A percentile compares a stretch with the other conserved stretches of the same genome.
phyloP scores from a whole-genome alignment of 2,113 vertebrate genomes.

The Nerophis ophidion region DNA sequence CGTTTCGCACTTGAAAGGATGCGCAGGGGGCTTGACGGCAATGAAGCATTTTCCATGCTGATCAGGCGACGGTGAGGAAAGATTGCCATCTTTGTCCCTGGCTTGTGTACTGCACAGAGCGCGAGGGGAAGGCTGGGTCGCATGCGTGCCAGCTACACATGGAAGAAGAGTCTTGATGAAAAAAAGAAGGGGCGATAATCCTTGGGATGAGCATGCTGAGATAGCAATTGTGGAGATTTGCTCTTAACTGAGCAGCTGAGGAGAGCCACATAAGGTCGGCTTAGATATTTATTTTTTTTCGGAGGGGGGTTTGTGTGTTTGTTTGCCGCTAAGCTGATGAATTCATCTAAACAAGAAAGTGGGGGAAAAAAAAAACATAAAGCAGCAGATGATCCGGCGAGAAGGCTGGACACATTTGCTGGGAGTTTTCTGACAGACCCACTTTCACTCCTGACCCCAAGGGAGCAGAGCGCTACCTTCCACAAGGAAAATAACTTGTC shows the following conservation, averaged over 20 bases:
- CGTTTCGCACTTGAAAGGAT: slow-evolving; percentile 30
- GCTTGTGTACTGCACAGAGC: slow-evolving; percentile 18
- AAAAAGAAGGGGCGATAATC: slow-evolving; percentile 58
- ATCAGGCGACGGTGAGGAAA: slow-evolving; percentile 46
- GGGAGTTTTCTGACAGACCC: slow-evolving; percentile 32
- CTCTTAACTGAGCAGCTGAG: slow-evolving; percentile 10
- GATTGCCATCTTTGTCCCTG: slow-evolving; percentile 60
- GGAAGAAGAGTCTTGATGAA: slow-evolving; percentile 47
- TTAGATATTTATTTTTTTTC: slow-evolving; percentile 16
- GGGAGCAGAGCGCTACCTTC: slow-evolving; percentile 34
- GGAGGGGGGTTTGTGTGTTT: background rate
- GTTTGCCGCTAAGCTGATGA: slow-evolving; percentile 3
- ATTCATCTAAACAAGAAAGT: slow-evolving; percentile 13
- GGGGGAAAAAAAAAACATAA: background rate
- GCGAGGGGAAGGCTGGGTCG: slow-evolving; percentile 9
- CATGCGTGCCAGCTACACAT: slow-evolving; percentile 49
- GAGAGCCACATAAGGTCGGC: slow-evolving; percentile 13
- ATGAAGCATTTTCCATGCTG: slow-evolving; percentile 51
- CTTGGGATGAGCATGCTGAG: slow-evolving; percentile 49
- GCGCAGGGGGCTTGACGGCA: slow-evolving; percentile 25
- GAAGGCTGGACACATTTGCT: slow-evolving; percentile 8
- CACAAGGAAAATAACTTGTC: slow-evolving; percentile 52
- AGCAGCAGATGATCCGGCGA: background rate
- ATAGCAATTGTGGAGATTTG: slow-evolving; percentile 27
- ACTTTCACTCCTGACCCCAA: slow-evolving; percentile 37